These are phyloP conservation scores for Phortica magna DNA, from an alignment of 2,888 invertebrate species.

Conservation along the genomic window DNA sequence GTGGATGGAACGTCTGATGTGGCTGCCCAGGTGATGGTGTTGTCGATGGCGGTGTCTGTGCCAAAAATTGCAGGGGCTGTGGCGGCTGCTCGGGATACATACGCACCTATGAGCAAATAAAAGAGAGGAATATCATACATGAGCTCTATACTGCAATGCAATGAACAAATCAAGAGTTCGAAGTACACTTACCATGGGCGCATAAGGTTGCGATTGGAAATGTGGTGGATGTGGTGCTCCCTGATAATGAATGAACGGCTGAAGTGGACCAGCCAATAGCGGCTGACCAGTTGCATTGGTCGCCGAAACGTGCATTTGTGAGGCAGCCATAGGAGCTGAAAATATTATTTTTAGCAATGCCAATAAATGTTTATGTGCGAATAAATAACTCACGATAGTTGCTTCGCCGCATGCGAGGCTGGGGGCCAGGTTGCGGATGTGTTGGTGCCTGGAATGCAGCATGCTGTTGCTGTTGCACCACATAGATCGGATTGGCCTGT, in stretches of 20 bases:
- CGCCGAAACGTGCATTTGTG: conserved; percentile 88
- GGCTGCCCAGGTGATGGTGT: conserved; percentile 81
- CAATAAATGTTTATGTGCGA: not conserved
- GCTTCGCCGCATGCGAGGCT: conserved; percentile 77
- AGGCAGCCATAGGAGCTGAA: conserved; percentile 78
- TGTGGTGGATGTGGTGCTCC: conserved; percentile 80
- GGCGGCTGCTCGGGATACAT: conserved; percentile 84
- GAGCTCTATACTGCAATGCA: not conserved
- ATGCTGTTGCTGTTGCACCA: conserved; percentile 74
- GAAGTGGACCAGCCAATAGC: conserved; percentile 88
- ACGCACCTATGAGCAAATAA: conserved; percentile 79
- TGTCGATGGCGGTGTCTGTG: conserved; percentile 80
- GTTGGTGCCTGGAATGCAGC: conserved; percentile 74
- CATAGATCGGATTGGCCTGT: conserved; percentile 75
- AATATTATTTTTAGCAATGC: not conserved
- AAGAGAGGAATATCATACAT: not conserved
- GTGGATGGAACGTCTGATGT: conserved; percentile 81
- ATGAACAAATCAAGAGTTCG: not conserved
- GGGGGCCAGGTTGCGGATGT: conserved; percentile 75
- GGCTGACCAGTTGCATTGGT: conserved; percentile 87
- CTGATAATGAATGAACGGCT: conserved; percentile 83
- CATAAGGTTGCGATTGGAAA: conserved; percentile 77
- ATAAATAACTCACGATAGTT: conserved; percentile 64
- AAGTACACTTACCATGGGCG: conserved; percentile 78
- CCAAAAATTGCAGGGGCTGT: conserved; percentile 80